Percentiles rank a stretch among this genome's conserved stretches.
These are phyloP conservation scores for Microctenopoma stevenorrisi DNA, from an alignment of 2,797 vertebrate species.

Conservation along the genomic window DNA sequence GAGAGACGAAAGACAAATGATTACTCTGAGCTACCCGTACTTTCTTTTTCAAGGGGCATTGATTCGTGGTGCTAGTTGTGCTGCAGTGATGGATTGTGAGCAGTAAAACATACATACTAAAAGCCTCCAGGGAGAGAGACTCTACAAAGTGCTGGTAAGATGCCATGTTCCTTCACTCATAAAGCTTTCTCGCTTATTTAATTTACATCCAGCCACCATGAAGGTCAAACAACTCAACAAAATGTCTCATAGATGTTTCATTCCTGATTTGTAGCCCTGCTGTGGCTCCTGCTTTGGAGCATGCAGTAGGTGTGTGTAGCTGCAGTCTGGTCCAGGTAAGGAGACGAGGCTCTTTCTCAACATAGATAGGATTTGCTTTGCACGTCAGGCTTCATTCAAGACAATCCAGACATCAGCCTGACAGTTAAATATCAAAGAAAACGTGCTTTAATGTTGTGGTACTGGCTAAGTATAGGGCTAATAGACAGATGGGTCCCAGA, in stretches of 20 bases:
- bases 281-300: background rate
- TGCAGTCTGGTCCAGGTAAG: background rate
- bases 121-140: constrained; percentile 22
- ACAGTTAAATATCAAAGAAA: constrained; percentile 6
- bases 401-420: background rate
- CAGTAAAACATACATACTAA: constrained; percentile 31
- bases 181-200: constrained; percentile 9
- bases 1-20: too few species aligned
- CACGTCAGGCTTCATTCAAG: background rate
- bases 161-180: constrained; percentile 13
- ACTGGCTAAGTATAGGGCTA: too few species aligned
- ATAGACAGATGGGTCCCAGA: background rate
- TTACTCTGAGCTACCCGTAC: too few species aligned
- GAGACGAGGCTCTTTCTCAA: background rate
- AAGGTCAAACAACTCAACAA: constrained; percentile 15
- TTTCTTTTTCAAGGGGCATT: too few species aligned
- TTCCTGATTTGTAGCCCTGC: background rate
- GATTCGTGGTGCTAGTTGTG: too few species aligned
- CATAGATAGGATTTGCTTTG: too few species aligned
- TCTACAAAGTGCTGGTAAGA: constrained; percentile 15
- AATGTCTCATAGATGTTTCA: constrained; percentile 4
- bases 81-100: constrained; percentile 42
- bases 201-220: constrained; percentile 7
- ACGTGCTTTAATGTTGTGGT: background rate
- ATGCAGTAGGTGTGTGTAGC: too few species aligned